A percentile compares a stretch with the other conserved stretches of the same genome.
Evolutionary conservation across 1,140 invertebrate genomes (phyloP).

Genomic region (Leucophenga varia): DNA sequence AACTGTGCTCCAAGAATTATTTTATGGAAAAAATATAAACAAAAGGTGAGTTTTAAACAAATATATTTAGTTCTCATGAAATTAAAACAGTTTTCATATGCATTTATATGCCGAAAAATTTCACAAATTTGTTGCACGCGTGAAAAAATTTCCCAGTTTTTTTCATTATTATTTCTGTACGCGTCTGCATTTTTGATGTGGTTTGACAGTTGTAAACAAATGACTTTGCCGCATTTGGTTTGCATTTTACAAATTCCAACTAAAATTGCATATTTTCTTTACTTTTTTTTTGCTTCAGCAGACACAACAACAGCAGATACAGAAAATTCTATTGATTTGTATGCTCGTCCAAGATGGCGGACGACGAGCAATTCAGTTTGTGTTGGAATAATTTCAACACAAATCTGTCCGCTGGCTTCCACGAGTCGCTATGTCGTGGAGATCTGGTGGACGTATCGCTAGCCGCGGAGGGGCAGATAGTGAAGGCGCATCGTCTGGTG

Average conservation of each 20-base stretch:
- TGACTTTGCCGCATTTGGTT: not conserved
- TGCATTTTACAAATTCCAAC: not conserved
- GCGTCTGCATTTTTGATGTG: too few species aligned
- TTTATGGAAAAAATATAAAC: slow-evolving; percentile 18
- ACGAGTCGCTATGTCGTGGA: slow-evolving; percentile 71
- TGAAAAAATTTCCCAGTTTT: slow-evolving; percentile 48
- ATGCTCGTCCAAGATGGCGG: slow-evolving; percentile 63
- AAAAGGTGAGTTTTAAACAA: slow-evolving; percentile 32
- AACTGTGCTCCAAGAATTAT: slow-evolving; percentile 15
- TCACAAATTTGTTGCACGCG: slow-evolving; percentile 6
- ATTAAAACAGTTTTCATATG: not conserved
- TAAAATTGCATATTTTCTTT: too few species aligned
- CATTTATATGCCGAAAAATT: not conserved
- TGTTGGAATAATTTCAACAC: slow-evolving; percentile 78
- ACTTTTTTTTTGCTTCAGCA: slow-evolving; percentile 11
- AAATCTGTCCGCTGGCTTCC: slow-evolving; percentile 72
- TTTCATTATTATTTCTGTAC: too few species aligned
- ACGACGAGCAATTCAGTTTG: slow-evolving; percentile 74
- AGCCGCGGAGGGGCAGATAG: slow-evolving; percentile 75
- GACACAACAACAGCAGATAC: slow-evolving; percentile 36
- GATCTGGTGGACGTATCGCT: slow-evolving; percentile 80
- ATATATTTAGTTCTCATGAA: too few species aligned
- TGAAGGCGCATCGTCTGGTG: slow-evolving; percentile 80
- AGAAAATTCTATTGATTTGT: slow-evolving; percentile 48
- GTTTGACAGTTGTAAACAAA: not conserved